These are phyloP conservation scores for Odontamblyopus lacepedii DNA, from an alignment of 2,797 vertebrate genomes.

Conservation along the genomic window DNA sequence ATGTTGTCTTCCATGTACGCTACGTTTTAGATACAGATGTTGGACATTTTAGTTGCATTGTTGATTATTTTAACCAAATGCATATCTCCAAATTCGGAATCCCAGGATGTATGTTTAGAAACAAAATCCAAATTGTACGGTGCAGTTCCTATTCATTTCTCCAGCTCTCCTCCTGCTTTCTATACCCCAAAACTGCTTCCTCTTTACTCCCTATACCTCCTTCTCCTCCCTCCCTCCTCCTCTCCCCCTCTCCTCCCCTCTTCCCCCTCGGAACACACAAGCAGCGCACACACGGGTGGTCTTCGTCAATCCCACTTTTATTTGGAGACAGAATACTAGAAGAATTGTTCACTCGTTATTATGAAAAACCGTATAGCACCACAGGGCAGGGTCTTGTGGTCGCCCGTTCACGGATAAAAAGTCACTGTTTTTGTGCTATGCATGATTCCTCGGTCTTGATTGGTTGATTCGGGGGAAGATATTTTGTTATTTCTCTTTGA, in stretches of 20 bases:
- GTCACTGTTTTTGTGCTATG: constrained; percentile 70
- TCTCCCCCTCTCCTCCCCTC: background rate
- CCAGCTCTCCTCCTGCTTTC: too few species aligned
- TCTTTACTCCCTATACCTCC: too few species aligned
- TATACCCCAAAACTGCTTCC: too few species aligned
- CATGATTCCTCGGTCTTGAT: constrained; percentile 60
- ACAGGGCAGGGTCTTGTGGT: constrained; percentile 71
- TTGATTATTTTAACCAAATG: too few species aligned
- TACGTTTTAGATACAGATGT: too few species aligned
- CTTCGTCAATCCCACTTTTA: constrained; percentile 78
- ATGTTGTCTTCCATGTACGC: too few species aligned
- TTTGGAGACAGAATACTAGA: constrained; percentile 69
- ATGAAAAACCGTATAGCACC: constrained; percentile 79
- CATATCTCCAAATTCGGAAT: too few species aligned
- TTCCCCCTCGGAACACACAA: constrained; percentile 33
- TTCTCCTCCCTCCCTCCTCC: background rate
- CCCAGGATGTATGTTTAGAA: too few species aligned
- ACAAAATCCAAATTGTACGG: too few species aligned
- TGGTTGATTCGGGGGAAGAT: constrained; percentile 41
- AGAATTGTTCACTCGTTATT: constrained; percentile 48
- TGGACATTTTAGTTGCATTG: too few species aligned
- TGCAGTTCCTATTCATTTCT: too few species aligned
- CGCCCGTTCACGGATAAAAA: constrained; percentile 76
- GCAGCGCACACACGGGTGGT: constrained; percentile 68
- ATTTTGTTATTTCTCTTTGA: constrained; percentile 52